A percentile compares a stretch with the other conserved stretches of the same genome.
phyloP scores from a whole-genome alignment of 2,888 invertebrate species.

The Magallana nippona region DNA sequence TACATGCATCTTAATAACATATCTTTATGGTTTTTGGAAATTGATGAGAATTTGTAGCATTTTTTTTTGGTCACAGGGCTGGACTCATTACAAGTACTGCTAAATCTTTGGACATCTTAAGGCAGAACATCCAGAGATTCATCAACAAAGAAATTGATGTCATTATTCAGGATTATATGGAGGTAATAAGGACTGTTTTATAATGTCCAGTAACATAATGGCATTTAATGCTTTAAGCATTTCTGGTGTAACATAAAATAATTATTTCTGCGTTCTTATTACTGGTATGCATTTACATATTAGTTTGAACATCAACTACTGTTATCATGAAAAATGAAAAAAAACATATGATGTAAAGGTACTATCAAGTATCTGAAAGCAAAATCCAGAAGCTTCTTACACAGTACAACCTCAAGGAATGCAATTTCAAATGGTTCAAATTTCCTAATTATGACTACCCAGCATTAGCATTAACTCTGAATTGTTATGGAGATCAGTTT shows the following conservation, averaged over 20 bases:
- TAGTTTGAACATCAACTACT: no score
- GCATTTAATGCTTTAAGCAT: no score
- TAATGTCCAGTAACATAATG: background rate
- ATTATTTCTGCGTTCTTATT: background rate
- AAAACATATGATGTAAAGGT: no score
- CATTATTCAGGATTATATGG: constrained; percentile 88
- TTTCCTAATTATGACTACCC: no score
- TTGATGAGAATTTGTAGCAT: no score
- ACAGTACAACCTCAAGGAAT: no score
- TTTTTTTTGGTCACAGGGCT: constrained; percentile 62
- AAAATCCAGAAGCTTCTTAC: no score
- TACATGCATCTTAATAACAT: background rate
- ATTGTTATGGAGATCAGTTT: no score
- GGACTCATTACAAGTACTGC: constrained; percentile 83
- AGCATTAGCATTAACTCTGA: no score
- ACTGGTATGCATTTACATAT: background rate
- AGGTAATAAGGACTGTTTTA: constrained; percentile 81
- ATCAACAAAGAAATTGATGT: constrained; percentile 89
- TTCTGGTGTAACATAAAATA: background rate
- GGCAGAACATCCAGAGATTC: constrained; percentile 88
- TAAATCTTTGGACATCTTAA: constrained; percentile 87
- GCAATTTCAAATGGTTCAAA: no score
- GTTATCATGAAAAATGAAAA: no score
- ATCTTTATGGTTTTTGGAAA: background rate
- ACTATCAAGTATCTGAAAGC: no score